phyloP scores from a whole-genome alignment of 2,888 invertebrate genomes.

The Dynastes maya region DNA sequence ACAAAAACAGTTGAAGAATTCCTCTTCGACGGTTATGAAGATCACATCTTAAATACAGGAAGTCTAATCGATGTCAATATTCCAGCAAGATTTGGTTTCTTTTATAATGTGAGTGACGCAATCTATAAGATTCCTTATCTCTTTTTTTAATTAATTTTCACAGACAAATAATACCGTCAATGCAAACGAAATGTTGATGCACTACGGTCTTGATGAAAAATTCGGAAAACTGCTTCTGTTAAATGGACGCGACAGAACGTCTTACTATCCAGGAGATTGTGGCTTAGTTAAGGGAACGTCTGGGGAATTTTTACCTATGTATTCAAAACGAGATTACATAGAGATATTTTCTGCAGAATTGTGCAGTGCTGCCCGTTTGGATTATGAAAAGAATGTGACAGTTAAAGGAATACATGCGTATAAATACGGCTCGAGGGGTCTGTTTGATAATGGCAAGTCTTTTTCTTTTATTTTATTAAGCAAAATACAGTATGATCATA shows the following conservation, averaged over 20 bases:
- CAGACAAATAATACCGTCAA: slow-evolving; percentile 47
- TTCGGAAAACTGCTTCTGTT: slow-evolving; percentile 81
- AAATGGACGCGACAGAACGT: slow-evolving; percentile 78
- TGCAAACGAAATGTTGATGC: slow-evolving; percentile 39
- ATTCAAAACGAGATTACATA: slow-evolving; percentile 75
- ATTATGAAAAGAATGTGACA: slow-evolving; percentile 75
- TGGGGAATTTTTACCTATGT: slow-evolving; percentile 85
- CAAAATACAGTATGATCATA: too few species aligned
- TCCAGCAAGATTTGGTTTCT: slow-evolving; percentile 48
- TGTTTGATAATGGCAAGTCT: slow-evolving; percentile 78
- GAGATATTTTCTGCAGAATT: slow-evolving; percentile 82
- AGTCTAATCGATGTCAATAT: slow-evolving; percentile 60
- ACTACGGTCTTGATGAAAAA: slow-evolving; percentile 34
- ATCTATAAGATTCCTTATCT: slow-evolving; percentile 58
- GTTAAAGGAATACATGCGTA: slow-evolving; percentile 77
- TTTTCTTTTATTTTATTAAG: not conserved
- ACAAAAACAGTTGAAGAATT: slow-evolving; percentile 80
- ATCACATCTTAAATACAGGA: slow-evolving; percentile 80
- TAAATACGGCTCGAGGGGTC: slow-evolving; percentile 77
- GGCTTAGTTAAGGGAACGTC: slow-evolving; percentile 81
- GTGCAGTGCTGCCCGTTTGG: slow-evolving; percentile 79
- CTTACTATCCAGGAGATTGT: slow-evolving; percentile 74
- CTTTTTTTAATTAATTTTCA: slow-evolving; percentile 68
- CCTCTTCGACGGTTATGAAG: slow-evolving; percentile 87
- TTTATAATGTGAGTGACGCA: slow-evolving; percentile 71